phyloP scores from a whole-genome alignment of 2,797 vertebrate genomes.

The Meriones psammophilus region DNA sequence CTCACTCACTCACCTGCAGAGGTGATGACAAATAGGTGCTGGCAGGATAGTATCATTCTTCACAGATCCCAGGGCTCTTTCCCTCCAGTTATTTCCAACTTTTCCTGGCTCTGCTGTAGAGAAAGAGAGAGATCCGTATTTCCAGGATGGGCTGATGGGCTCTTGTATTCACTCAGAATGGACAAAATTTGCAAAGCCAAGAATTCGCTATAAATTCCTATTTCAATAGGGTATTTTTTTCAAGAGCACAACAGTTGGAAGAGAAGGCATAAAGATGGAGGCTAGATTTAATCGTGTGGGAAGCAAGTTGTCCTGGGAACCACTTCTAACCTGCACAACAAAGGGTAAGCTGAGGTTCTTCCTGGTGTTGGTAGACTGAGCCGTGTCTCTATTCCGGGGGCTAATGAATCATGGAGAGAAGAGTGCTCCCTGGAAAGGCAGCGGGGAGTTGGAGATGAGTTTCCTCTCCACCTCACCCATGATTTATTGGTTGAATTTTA shows the following conservation, averaged over 20 bases:
- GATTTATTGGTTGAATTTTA: constrained; percentile 57
- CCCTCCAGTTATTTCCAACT: not conserved
- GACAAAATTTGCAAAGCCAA: not conserved
- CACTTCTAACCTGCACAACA: not conserved
- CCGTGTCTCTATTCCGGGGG: not conserved
- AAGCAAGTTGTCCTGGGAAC: not conserved
- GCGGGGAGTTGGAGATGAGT: constrained; percentile 13
- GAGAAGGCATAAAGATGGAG: not conserved
- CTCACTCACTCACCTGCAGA: not conserved
- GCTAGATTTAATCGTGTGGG: not conserved
- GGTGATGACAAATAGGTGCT: not conserved
- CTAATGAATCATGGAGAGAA: not conserved
- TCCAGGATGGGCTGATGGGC: not conserved
- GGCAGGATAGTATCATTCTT: not conserved
- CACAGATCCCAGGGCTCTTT: not conserved
- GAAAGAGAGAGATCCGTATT: not conserved
- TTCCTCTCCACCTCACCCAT: constrained; percentile 8
- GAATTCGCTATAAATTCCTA: not conserved
- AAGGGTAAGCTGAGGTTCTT: not conserved
- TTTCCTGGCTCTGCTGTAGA: not conserved
- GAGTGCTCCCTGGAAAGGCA: not conserved
- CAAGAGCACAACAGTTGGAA: not conserved
- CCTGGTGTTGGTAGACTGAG: rapidly evolving
- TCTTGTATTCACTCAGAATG: not conserved
- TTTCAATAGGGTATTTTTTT: not conserved